These are phyloP conservation scores for Drosophila nigrodunni DNA, from an alignment of 1,140 invertebrate genomes.

Conservation along the genomic window DNA sequence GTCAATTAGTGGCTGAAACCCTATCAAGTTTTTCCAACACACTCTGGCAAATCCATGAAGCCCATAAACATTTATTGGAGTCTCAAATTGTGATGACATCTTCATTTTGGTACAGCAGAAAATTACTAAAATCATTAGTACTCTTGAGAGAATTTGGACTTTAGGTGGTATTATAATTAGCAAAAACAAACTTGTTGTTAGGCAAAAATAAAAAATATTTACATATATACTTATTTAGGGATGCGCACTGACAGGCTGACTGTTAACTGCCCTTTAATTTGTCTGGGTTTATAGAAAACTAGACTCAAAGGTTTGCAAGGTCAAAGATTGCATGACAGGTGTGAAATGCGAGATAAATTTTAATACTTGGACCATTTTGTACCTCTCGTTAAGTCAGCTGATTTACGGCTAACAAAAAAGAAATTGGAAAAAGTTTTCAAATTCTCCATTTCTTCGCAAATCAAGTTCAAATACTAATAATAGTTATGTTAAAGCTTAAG, in stretches of 20 bases:
- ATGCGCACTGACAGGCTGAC: background rate
- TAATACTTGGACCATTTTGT: background rate
- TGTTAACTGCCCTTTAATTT: background rate
- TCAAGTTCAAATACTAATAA: background rate
- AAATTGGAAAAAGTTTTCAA: background rate
- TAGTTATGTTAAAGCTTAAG: background rate
- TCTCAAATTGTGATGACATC: background rate
- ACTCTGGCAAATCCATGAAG: constrained; percentile 39
- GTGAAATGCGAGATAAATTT: constrained; percentile 20
- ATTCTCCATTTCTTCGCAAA: background rate
- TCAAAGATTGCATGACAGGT: constrained; percentile 38
- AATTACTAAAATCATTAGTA: background rate
- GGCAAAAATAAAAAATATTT: background rate
- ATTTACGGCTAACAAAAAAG: constrained; percentile 1
- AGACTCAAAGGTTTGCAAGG: constrained; percentile 48
- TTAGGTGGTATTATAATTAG: constrained; percentile 36
- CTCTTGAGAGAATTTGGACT: constrained; percentile 39
- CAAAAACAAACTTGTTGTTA: constrained; percentile 25
- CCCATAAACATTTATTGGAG: constrained; percentile 47
- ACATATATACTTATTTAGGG: background rate
- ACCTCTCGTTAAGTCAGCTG: background rate
- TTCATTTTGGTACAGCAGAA: background rate
- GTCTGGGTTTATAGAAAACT: constrained; percentile 3
- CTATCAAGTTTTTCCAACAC: constrained; percentile 39
- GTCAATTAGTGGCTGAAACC: constrained; percentile 66